Evolutionary conservation across 2,797 vertebrate species (phyloP).

Genomic region (Chaunax sp.): DNA sequence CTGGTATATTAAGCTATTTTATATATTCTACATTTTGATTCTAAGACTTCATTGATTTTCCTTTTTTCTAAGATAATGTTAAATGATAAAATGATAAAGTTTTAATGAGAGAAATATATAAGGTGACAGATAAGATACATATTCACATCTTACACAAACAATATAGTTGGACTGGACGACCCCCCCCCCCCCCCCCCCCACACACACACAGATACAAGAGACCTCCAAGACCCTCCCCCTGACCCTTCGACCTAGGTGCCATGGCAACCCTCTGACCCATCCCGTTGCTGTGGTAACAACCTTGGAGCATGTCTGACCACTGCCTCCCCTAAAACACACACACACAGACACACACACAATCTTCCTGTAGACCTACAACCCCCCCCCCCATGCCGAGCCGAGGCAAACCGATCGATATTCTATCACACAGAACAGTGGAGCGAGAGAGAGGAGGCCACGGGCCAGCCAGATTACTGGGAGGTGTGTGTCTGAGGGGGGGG

Average conservation of each 20-base stretch:
- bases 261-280: slow-evolving; percentile 87
- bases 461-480: slow-evolving; percentile 84
- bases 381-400: slow-evolving; percentile 73
- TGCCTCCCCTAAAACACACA: slow-evolving; percentile 58
- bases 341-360: slow-evolving; percentile 40
- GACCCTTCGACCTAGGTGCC: slow-evolving; percentile 84
- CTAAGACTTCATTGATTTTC: not conserved
- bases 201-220: slow-evolving; percentile 35
- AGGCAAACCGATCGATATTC: slow-evolving; percentile 88
- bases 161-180: slow-evolving; percentile 68
- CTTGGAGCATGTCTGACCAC: slow-evolving; percentile 87
- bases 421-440: slow-evolving; percentile 90
- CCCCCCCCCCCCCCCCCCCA: slow-evolving; percentile 24
- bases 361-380: slow-evolving; percentile 52
- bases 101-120: not conserved
- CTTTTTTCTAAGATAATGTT: too few species aligned
- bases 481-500: slow-evolving; percentile 31
- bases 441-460: slow-evolving; percentile 85
- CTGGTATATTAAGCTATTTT: not conserved
- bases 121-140: slow-evolving; percentile 63
- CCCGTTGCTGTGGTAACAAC: slow-evolving; percentile 87
- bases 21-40: not conserved
- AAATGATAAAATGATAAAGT: too few species aligned
- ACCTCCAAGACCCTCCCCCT: slow-evolving; percentile 74
- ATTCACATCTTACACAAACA: slow-evolving; percentile 78